phyloP scores from a whole-genome alignment of 64 coral and sea anemone species.

The Montipora foliosa region DNA sequence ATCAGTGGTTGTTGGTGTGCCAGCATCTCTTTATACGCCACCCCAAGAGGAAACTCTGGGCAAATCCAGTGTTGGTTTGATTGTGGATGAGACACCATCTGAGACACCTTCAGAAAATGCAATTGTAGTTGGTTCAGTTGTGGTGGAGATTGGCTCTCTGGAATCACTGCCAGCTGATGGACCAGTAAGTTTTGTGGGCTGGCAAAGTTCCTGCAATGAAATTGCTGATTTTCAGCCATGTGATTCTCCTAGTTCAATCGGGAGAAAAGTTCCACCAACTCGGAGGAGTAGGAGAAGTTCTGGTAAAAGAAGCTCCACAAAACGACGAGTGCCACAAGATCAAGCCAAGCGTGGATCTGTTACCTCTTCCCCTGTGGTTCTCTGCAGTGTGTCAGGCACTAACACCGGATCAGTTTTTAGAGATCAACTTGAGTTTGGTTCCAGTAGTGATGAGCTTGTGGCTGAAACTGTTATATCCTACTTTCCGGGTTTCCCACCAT shows the following conservation, averaged over 20 bases:
- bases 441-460: neutral
- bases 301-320: neutral
- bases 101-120: neutral
- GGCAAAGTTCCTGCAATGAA: neutral
- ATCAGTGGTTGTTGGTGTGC: neutral
- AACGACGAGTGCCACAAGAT: neutral
- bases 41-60: neutral
- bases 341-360: neutral
- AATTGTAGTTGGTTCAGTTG: neutral
- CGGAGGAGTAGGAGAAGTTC: neutral
- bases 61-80: neutral
- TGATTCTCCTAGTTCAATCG: neutral
- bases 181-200: neutral
- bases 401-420: neutral
- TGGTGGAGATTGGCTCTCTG: neutral
- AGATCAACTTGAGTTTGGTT: neutral
- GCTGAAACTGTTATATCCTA: no score
- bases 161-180: neutral
- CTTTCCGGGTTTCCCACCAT: no score
- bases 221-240: neutral
- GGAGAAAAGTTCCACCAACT: neutral
- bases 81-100: neutral
- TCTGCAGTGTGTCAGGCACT: neutral
- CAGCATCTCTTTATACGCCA: neutral
- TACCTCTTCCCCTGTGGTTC: neutral